Evolutionary conservation across 1,140 invertebrate species (phyloP).

Genomic region (Wasmannia auropunctata): DNA sequence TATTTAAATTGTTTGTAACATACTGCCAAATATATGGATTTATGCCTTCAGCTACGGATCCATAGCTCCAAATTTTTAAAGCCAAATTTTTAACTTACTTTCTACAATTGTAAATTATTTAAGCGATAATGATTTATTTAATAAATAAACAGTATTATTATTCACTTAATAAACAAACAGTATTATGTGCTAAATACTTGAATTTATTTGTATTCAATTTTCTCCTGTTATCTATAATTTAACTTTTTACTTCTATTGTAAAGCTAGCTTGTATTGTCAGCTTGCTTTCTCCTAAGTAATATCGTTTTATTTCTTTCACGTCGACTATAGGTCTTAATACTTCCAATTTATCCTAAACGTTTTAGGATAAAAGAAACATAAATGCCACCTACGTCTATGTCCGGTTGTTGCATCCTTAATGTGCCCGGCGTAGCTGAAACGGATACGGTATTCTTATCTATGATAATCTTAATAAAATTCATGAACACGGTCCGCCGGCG

Average conservation of each 20-base stretch:
- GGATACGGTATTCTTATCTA: slow-evolving; percentile 74
- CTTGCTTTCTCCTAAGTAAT: neutral
- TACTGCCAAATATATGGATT: neutral
- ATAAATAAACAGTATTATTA: neutral
- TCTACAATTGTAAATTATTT: neutral
- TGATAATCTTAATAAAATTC: slow-evolving; percentile 81
- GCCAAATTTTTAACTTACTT: neutral
- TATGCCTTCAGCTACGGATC: no score
- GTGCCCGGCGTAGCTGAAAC: slow-evolving; percentile 40
- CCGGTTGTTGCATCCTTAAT: slow-evolving; percentile 1
- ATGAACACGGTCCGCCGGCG: slow-evolving; percentile 76
- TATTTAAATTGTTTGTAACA: neutral
- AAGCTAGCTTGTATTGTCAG: neutral
- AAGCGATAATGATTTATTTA: neutral
- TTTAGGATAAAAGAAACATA: neutral
- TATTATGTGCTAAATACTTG: neutral
- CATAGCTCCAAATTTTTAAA: neutral
- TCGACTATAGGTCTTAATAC: neutral
- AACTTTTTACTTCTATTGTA: neutral
- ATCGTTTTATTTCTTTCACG: neutral
- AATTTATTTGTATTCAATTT: neutral
- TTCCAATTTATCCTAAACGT: slow-evolving; percentile 26
- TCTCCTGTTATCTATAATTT: neutral
- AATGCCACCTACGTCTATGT: neutral
- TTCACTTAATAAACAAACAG: no score